Evolutionary conservation across 2,888 invertebrate species (phyloP).

Genomic region (Hydropsyche betteni): DNA sequence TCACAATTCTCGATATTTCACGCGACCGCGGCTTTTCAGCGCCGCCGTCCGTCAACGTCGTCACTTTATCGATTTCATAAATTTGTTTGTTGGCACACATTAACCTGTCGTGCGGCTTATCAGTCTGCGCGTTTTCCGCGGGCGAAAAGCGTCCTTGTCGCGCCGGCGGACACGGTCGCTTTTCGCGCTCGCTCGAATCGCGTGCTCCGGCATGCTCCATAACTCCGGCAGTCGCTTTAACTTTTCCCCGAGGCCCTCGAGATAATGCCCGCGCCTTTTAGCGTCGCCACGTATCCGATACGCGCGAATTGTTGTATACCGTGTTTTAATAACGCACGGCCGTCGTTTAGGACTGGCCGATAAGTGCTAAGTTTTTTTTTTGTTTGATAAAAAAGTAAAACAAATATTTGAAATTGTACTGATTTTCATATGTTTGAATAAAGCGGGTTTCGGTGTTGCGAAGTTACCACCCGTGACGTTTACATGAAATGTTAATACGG

Average conservation of each 20-base stretch:
- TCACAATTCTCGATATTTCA: too few species aligned
- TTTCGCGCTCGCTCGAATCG: constrained; percentile 12
- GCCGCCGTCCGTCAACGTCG: constrained; percentile 45
- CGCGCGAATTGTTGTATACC: not conserved
- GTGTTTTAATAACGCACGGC: not conserved
- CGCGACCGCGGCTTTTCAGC: constrained; percentile 34
- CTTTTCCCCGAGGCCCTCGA: constrained; percentile 35
- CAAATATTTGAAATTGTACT: too few species aligned
- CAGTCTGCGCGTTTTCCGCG: constrained; percentile 12
- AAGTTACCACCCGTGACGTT: too few species aligned
- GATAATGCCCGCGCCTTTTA: constrained; percentile 34
- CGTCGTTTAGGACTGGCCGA: constrained; percentile 11
- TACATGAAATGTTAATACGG: too few species aligned
- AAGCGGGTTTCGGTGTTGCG: too few species aligned
- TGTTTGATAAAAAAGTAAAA: too few species aligned
- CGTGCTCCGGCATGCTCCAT: constrained; percentile 30
- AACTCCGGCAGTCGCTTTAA: constrained; percentile 34
- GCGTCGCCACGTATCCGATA: not conserved
- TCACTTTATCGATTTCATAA: constrained; percentile 48
- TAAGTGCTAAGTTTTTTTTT: not conserved
- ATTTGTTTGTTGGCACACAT: constrained; percentile 44
- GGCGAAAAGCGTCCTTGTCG: not conserved
- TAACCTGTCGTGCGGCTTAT: constrained; percentile 46
- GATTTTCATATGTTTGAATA: too few species aligned
- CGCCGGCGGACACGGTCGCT: not conserved